These are phyloP conservation scores for Mercenaria mercenaria DNA, from an alignment of 1,140 invertebrate species.

Conservation along the genomic window DNA sequence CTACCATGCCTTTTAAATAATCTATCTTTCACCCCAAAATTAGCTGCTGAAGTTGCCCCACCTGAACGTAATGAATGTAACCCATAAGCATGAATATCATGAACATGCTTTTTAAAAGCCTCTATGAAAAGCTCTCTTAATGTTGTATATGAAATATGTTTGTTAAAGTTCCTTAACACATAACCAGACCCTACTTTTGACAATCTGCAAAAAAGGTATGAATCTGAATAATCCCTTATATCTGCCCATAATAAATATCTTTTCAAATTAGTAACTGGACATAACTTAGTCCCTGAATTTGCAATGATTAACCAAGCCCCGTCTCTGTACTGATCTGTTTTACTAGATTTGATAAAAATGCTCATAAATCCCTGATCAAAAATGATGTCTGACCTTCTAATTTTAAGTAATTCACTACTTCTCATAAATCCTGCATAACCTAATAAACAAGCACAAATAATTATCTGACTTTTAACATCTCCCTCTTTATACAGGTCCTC, in stretches of 20 bases:
- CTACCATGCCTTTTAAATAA: too few relatives aligned
- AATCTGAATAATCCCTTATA: background rate
- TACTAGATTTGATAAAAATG: slow-evolving; percentile 49
- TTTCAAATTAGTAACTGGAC: slow-evolving; percentile 41
- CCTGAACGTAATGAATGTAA: too few relatives aligned
- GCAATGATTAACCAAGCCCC: slow-evolving; percentile 45
- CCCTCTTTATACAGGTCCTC: background rate
- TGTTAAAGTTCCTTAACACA: background rate
- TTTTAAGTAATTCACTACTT: slow-evolving; percentile 48
- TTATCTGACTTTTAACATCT: slow-evolving; percentile 45
- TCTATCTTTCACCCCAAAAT: too few relatives aligned
- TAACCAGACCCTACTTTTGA: background rate
- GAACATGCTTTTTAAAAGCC: too few relatives aligned
- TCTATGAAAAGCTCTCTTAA: background rate
- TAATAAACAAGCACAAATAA: slow-evolving; percentile 59
- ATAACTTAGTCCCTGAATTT: slow-evolving; percentile 24
- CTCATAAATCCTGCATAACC: slow-evolving; percentile 63
- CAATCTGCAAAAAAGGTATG: background rate
- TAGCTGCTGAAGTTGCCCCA: too few relatives aligned
- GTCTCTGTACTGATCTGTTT: slow-evolving; percentile 65
- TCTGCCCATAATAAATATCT: slow-evolving; percentile 37
- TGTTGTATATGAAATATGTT: slow-evolving; percentile 16
- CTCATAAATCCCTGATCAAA: slow-evolving; percentile 25
- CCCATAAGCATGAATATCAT: too few relatives aligned
- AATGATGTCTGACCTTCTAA: slow-evolving; percentile 39